Evolutionary conservation across 2,888 invertebrate species (phyloP), one percentile per base, ranked within the genome.

Genomic region (Adineta ricciae): DNA sequence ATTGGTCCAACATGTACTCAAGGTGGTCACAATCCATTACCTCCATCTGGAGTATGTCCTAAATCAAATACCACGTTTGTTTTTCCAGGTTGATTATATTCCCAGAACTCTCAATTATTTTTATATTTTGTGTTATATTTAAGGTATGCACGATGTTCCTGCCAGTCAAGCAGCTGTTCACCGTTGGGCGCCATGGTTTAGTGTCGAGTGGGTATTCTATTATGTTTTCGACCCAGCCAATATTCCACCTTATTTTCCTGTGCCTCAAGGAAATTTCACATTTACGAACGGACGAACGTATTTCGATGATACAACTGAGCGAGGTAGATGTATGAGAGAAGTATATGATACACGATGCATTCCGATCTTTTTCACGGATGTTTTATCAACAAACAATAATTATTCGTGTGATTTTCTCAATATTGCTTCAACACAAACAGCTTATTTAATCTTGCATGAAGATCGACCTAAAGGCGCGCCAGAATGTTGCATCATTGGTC

Each of bases 51-150:
- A 64, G 24, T 27, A 27, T 64, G 64, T 27, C 64, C 64, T 64
- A 27, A 64, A 64, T 64, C 64, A 64, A 64, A 64, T 32, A 11
- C 5, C 11, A 64, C 64, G 32, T 64, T 64, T 64, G 27, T 64
- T 64, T 64, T 64, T 64, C 64, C 64, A 64, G 64, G 64, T 64
- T n/a, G n/a, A n/a, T n/a, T n/a, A n/a, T n/a, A n/a, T n/a, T n/a
- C n/a, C n/a, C n/a, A n/a, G n/a, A n/a, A n/a, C n/a, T n/a, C n/a
- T n/a, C n/a, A n/a, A n/a, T n/a, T n/a, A n/a, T n/a, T n/a, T n/a
- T n/a, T n/a, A n/a, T n/a, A n/a, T n/a, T n/a, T n/a, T n/a, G n/a
- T n/a, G n/a, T n/a, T n/a, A n/a, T n/a, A n/a, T n/a, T n/a, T n/a
- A n/a, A 64, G 64, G 64, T 64, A 64, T 64, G 64, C 64, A 64